Evolutionary conservation across 1,140 invertebrate species (phyloP), one percentile per base, ranked within the genome.

Genomic region (Sesamia nonagrioides): DNA sequence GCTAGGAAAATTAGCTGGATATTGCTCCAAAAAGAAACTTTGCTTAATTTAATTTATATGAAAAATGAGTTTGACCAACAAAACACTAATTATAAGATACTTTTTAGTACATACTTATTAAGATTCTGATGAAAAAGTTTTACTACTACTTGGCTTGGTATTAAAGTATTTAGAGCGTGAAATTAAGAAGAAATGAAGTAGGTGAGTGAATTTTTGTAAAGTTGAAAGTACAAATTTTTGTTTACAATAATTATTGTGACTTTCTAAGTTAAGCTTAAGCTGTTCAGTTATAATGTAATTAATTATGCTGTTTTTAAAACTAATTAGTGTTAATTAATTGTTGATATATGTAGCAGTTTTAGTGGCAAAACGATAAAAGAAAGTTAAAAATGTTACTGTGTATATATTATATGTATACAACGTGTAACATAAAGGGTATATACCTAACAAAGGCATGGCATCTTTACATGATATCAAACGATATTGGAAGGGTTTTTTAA

Each of bases 261-360:
- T 60, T 60, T 60, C 56, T 60, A 60, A 35, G 35, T 35, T 35
- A 15, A 58, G 27, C 13, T 33, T 58, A 11, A 35, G 27, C 27
- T 60, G 15, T 9, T 58, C 21, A 33, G 5, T 58, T 33, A 58
- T 13, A 13, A 18, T 33, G 2, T 13, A 58, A 58, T 58, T 27
- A 58, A 27, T 33, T 58, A 58, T 13, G 27, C 3, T 13, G 21
- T 45, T 11, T 60, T 35, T 35, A 60, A 60, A 56, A 60, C 13
- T n/a, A 60, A 60, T 60, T 60, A 60, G 37, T 42, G 61, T 42
- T 66, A 42, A 63, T 63, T 17, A 66, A 66, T 42, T 21, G 54
- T 13, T 13, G 3, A 18, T 42, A 18, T 1, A 9, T 4, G 15
- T 42, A 18, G 3, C 11, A 21, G 17, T 42, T 66, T 66, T 8